Percentiles rank a stretch among this genome's conserved stretches.
These are phyloP conservation scores for Podotricha telesiphe DNA, from an alignment of 2,888 invertebrate species.

Conservation along the genomic window DNA sequence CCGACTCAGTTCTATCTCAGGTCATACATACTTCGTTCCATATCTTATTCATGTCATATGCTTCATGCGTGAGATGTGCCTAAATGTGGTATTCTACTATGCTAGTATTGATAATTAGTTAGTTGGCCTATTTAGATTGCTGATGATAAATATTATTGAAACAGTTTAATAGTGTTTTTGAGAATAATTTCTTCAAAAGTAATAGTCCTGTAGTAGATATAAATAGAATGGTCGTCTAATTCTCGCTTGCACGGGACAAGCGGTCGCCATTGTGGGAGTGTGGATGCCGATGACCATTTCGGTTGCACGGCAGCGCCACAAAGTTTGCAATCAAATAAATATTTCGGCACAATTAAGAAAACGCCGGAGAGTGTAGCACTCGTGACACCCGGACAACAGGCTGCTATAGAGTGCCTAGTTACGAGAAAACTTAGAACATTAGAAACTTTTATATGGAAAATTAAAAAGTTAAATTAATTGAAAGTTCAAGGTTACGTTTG, in stretches of 20 bases:
- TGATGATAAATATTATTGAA: slow-evolving; percentile 58
- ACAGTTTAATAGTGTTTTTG: not conserved
- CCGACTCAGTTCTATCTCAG: slow-evolving; percentile 49
- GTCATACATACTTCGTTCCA: slow-evolving; percentile 65
- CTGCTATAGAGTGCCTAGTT: slow-evolving; percentile 59
- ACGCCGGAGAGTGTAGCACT: slow-evolving; percentile 81
- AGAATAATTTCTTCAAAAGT: not conserved
- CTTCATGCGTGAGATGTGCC: slow-evolving; percentile 63
- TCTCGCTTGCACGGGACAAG: slow-evolving; percentile 54
- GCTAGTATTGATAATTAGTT: slow-evolving; percentile 68
- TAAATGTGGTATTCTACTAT: slow-evolving; percentile 65
- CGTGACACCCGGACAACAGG: slow-evolving; percentile 74
- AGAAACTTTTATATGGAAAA: slow-evolving; percentile 16
- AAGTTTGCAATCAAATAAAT: slow-evolving; percentile 83
- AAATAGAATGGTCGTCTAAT: slow-evolving; percentile 52
- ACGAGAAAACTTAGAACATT: slow-evolving; percentile 43
- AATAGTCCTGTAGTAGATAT: slow-evolving; percentile 28
- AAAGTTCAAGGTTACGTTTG: not conserved
- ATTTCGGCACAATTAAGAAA: slow-evolving; percentile 85
- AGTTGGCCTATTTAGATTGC: slow-evolving; percentile 77
- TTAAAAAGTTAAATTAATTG: not conserved
- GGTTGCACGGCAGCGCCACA: slow-evolving; percentile 78
- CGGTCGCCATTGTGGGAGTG: slow-evolving; percentile 68
- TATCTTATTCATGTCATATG: slow-evolving; percentile 67
- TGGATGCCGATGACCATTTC: slow-evolving; percentile 82